These are phyloP conservation scores for Ageneiosus marmoratus DNA, from an alignment of 2,113 vertebrate species.

Conservation along the genomic window DNA sequence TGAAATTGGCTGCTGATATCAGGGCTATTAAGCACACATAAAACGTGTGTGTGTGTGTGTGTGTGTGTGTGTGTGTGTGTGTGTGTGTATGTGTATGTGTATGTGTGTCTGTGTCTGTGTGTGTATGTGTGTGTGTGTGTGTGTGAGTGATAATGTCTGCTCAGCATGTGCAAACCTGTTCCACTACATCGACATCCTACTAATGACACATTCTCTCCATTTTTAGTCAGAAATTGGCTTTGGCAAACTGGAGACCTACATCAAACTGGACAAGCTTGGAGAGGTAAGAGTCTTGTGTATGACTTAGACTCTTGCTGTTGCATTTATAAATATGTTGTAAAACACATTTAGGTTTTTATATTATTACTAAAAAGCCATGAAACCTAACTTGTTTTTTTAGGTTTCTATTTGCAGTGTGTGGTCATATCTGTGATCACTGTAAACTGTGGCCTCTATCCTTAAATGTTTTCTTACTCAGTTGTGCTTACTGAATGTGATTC, in stretches of 20 bases:
- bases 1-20: constrained; percentile 37
- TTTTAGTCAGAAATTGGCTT: constrained; percentile 76
- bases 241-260: constrained; percentile 77
- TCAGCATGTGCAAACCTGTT: constrained; percentile 25
- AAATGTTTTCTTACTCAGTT: not conserved
- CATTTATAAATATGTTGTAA: not conserved
- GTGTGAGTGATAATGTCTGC: constrained; percentile 40
- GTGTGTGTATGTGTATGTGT: too few relatives aligned
- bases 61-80: too few relatives aligned
- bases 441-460: not conserved
- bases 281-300: constrained; percentile 62
- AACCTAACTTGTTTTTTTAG: not conserved
- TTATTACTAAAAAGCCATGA: not conserved
- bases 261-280: constrained; percentile 77
- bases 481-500: not conserved
- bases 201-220: constrained; percentile 30
- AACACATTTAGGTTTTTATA: not conserved
- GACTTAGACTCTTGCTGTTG: not conserved
- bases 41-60: constrained; percentile 33
- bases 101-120: constrained; percentile 16
- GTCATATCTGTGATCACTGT: not conserved
- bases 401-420: not conserved
- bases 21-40: constrained; percentile 4
- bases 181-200: constrained; percentile 1
- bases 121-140: constrained; percentile 21